Evolutionary conservation across 23 tunicate species (phyloP), one percentile per base, ranked within the genome.

Genomic region (Aplidium turbinatum): DNA sequence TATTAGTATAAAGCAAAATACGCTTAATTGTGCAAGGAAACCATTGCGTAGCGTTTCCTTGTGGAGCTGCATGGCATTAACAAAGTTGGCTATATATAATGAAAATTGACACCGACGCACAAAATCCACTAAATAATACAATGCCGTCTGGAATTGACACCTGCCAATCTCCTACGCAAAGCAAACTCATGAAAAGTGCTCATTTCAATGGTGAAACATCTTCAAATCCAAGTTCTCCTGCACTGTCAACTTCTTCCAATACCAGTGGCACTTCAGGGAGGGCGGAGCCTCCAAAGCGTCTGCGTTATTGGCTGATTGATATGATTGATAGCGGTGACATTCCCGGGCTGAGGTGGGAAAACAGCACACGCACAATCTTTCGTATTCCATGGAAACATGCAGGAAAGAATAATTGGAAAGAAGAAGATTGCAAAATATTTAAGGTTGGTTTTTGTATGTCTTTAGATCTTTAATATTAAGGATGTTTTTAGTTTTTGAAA

Each of bases 361-460:
- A 93, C 60, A 56, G 21, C 22, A 75, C 63, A 2, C 90, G 67
- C 23, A 81, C 98, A 23, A 50, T 93, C 2, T 93, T 93, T 75
- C 68, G 89, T 4, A 86, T 93, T 22, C 98, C 98, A 3, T 93
- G 98, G 98, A 93, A 93, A 56, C 98, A 93, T 50, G 98, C 98
- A 1, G 98, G 98, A 24, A 85, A 86, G 33, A 80, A 85, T 32
- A 86, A 86, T 33, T 93, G 87, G 85, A 75, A 81, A 42, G 85
- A 82, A 54, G 98, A 93, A 53, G 98, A 93, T 47, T 93, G 93
- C 45, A 68, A 68, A 33, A 86, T 93, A 26, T 93, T 93, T 58
- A 90, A 85, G 94, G 98, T 90, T 31, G 18, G 61, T 20, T 20
- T n/a, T n/a, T n/a, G n/a, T n/a, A n/a, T n/a, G n/a, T n/a, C n/a